Evolutionary conservation across 2,113 vertebrate genomes (phyloP), one percentile per base, ranked within the genome.

Genomic region (Microtus oregoni): DNA sequence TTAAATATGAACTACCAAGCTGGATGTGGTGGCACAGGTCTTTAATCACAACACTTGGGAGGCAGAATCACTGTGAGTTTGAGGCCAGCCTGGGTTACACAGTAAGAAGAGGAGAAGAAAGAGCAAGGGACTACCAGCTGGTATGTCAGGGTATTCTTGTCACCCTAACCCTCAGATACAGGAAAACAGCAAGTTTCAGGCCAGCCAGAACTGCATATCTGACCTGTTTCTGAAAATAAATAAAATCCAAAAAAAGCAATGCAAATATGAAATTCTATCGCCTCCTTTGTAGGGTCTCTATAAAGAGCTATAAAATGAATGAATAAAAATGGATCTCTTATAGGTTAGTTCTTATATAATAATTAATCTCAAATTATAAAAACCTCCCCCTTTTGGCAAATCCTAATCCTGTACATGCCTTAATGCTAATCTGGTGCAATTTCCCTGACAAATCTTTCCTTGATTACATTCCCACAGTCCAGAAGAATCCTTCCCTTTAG

Each of bases 361-460:
- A 94, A 82, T 5, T 65, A 77, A 78, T 50, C 30, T 76, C 19
- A 89, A 90, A 85, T 95, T 92, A 86, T 47, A 94, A 26, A 82
- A 3, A 79, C 4, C 78, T 1, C 22, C 4, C 17, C 17, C 38
- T 94, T 95, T 86, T 61, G 90, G 72, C 35, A 91, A 65, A 93
- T 3, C 17, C 55, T 79, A 97, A 85, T 83, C 41, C 55, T 50
- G 22, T 6, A 32, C 41, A 72, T 76, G 91, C 75, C 91, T 76
- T 86, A 85, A 76, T 61, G 50, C 28, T 6, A 95, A 38, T 67
- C 47, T 68, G 85, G 83, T 19, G 47, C 44, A 44, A 44, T 61
- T 41, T 92, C 93, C 19, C 41, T 30, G 19, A 20, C 63, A 89
- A 70, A 14, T 58, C 3, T 32, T 58, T 86, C 77, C 87, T 86